phyloP scores from a whole-genome alignment of 2,797 vertebrate genomes.

The Eospalax fontanierii region DNA sequence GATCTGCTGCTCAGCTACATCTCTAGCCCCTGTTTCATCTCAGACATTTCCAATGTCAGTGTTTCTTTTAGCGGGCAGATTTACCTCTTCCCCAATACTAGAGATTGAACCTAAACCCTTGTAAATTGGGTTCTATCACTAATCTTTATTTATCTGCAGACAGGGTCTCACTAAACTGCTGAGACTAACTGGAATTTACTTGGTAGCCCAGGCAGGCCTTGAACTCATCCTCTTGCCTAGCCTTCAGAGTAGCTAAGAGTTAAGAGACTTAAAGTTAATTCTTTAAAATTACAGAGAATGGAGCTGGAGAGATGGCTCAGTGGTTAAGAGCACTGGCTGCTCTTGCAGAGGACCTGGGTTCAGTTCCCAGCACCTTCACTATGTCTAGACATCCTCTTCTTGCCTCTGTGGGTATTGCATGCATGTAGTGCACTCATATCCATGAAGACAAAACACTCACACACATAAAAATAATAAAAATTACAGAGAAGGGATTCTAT shows the following conservation, averaged over 20 bases:
- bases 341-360: too few relatives aligned
- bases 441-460: too few relatives aligned
- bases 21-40: neutral
- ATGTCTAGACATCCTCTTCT: too few relatives aligned
- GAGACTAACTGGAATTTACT: neutral
- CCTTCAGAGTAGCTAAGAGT: neutral
- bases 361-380: neutral
- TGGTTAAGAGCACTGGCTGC: too few relatives aligned
- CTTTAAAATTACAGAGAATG: slow-evolving; percentile 32
- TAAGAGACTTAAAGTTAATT: slow-evolving; percentile 11
- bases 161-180: neutral
- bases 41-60: slow-evolving; percentile 18
- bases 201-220: neutral
- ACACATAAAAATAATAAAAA: too few relatives aligned
- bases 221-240: neutral
- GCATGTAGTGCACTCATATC: too few relatives aligned
- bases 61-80: slow-evolving; percentile 6
- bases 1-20: neutral
- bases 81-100: neutral
- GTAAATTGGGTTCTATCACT: neutral
- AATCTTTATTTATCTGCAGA: neutral
- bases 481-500: neutral
- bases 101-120: neutral
- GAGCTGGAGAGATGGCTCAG: too few relatives aligned
- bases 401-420: too few relatives aligned